Base-by-base conservation (phyloP, 2,113 vertebrate genomes). In the Podiceps cristatus region DNA sequence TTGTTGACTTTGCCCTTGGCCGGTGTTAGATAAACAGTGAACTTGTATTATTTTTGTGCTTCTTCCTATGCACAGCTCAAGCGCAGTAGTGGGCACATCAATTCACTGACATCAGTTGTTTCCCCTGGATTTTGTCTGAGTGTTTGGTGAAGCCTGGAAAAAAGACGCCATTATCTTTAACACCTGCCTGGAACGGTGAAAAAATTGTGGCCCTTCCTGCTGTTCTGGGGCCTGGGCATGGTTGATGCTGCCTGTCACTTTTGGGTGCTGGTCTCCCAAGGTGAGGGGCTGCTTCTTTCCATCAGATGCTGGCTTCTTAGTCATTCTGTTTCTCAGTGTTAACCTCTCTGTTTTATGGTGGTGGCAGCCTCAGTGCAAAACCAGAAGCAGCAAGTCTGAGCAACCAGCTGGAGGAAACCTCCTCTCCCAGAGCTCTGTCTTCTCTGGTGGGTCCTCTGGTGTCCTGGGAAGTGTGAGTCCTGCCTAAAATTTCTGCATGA, bases 1-100 rank as follows among this genome's bases (percentile, higher is more conserved):
- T 96, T 96, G 71, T 95, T 96, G 84, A 94, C 78, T 96, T 92
- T 95, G 62, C 73, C 80, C 90, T 95, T 87, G 76, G 86, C 80
- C 20, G 7, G 76, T 84, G 77, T 93, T 91, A 94, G 80, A 89
- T 78, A 94, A 94, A 93, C 69, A 89, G 49, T 64, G 73, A 79
- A 59, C 82, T 72, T 81, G 33, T 87, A 78, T 87, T 81, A 85
- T 89, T 96, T 96, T 89, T 91, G 56, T 92, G 83, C 94, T 91
- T 92, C 94, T 95, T 95, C 52, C 73, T 85, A 40, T 37, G 91
- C 81, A 47, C 60, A 85, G 86, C 93, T 93, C 47, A 35, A 85
- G 52, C 4, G 4, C 52, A 40, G 22, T 25, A 63, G 56, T 74
- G 68, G 50, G 27, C 50, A 55, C 82, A 84, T 84, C 55, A 87